These are phyloP conservation scores for Onychomys arenicola DNA, from an alignment of 2,797 vertebrate species.

Conservation along the genomic window DNA sequence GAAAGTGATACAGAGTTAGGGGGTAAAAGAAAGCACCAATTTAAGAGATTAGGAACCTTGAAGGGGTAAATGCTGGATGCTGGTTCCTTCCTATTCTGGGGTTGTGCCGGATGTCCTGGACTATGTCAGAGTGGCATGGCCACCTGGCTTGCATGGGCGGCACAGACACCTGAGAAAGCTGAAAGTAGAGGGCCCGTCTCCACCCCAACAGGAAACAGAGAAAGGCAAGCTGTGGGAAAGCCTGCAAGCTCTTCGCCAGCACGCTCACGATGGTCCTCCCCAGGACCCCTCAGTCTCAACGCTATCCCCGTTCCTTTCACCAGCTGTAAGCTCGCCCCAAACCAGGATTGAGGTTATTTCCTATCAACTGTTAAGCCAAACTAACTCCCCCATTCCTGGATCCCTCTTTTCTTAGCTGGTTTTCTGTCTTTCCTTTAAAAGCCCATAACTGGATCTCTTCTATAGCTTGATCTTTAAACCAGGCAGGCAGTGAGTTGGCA, in stretches of 20 bases:
- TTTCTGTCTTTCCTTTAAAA: constrained; percentile 85
- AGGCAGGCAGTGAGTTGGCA: constrained; percentile 85
- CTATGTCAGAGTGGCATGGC: not conserved
- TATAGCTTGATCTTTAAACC: constrained; percentile 84
- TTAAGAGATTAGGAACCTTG: not conserved
- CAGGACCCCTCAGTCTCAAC: not conserved
- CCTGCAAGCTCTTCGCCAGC: not conserved
- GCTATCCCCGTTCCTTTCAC: constrained; percentile 21
- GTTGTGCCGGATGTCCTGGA: not conserved
- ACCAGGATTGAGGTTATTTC: constrained; percentile 43
- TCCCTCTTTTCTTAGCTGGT: constrained; percentile 52
- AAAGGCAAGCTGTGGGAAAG: not conserved
- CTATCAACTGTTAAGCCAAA: constrained; percentile 57
- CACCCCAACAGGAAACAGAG: not conserved
- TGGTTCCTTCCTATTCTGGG: not conserved
- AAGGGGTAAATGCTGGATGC: not conserved
- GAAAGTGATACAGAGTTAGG: not conserved
- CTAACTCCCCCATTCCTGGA: constrained; percentile 62
- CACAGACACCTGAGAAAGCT: not conserved
- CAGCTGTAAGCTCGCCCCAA: constrained; percentile 56
- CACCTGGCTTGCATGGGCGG: not conserved
- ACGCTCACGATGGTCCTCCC: not conserved
- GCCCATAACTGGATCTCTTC: constrained; percentile 80
- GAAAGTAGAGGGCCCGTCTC: not conserved
- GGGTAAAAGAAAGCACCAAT: not conserved